These are phyloP conservation scores for Petrosia ficiformis DNA, from an alignment of 37 sponge, comb jelly and placozoan genomes.

Conservation along the genomic window DNA sequence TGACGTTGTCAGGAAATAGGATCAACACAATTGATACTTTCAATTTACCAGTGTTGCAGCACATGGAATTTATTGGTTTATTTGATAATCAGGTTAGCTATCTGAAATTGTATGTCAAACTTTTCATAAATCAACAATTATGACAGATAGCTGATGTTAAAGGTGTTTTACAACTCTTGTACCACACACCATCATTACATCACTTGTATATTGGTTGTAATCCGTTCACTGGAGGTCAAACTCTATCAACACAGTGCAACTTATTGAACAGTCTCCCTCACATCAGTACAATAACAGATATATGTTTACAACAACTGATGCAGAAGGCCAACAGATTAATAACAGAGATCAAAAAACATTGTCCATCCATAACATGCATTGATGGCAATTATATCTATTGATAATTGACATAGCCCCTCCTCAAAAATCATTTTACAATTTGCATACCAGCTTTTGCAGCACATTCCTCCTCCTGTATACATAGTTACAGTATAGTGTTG, in stretches of 20 bases:
- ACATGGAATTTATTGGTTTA: conserved; percentile 19
- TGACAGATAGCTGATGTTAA: conserved; percentile 15
- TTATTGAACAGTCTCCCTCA: background rate
- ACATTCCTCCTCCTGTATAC: no score
- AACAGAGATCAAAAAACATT: no score
- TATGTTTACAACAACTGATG: no score
- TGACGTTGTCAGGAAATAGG: conserved; percentile 26
- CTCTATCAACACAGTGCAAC: background rate
- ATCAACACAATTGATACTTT: background rate
- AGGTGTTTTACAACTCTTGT: background rate
- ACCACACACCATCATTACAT: background rate
- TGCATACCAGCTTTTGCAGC: no score
- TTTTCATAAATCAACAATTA: background rate
- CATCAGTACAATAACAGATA: no score
- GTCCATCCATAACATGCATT: no score
- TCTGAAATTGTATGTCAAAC: background rate
- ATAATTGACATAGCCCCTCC: no score
- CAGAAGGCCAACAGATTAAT: no score
- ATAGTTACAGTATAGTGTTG: no score
- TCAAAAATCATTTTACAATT: no score
- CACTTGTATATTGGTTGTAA: conserved; percentile 21
- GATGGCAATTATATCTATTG: no score
- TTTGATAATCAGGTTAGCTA: conserved; percentile 27
- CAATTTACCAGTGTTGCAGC: conserved; percentile 4
- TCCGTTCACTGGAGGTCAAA: conserved; percentile 14